phyloP scores from a whole-genome alignment of 2,888 invertebrate genomes.

The Griposia aprilina region DNA sequence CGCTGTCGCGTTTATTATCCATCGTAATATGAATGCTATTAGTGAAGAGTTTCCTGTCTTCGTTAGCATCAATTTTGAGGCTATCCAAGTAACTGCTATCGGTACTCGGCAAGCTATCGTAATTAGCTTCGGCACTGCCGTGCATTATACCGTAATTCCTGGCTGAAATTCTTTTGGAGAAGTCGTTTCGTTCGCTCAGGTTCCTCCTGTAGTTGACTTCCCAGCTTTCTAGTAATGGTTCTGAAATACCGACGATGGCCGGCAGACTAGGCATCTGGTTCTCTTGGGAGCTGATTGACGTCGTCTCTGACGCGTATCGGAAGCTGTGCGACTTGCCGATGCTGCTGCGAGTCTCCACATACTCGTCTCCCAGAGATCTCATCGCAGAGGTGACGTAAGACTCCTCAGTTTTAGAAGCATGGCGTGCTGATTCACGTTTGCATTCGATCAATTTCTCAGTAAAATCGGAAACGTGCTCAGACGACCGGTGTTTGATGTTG shows the following conservation, averaged over 20 bases:
- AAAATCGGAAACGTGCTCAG: conserved; percentile 82
- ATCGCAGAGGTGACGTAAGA: conserved; percentile 81
- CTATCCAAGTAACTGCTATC: conserved; percentile 88
- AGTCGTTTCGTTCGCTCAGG: conserved; percentile 84
- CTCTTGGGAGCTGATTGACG: conserved; percentile 87
- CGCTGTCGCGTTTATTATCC: conserved; percentile 86
- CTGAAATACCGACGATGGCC: conserved; percentile 88
- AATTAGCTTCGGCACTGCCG: conserved; percentile 81
- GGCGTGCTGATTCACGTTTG: conserved; percentile 79
- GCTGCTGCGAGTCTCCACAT: conserved; percentile 88
- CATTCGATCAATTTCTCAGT: conserved; percentile 79
- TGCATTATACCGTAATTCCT: conserved; percentile 84
- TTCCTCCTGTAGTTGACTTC: conserved; percentile 88
- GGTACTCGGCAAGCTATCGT: conserved; percentile 87
- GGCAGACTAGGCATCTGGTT: conserved; percentile 89
- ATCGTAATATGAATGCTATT: conserved; percentile 85
- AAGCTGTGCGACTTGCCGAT: conserved; percentile 94
- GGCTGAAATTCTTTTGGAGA: conserved; percentile 83
- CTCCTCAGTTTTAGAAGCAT: conserved; percentile 81
- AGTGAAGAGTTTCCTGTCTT: conserved; percentile 84
- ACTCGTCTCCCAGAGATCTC: conserved; percentile 87
- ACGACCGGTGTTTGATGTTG: conserved; percentile 84
- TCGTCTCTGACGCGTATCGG: conserved; percentile 90
- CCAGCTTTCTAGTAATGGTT: conserved; percentile 89
- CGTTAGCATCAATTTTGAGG: conserved; percentile 84